Base-by-base conservation (phyloP, 2,888 invertebrate genomes). In the Eupithecia insigniata region DNA sequence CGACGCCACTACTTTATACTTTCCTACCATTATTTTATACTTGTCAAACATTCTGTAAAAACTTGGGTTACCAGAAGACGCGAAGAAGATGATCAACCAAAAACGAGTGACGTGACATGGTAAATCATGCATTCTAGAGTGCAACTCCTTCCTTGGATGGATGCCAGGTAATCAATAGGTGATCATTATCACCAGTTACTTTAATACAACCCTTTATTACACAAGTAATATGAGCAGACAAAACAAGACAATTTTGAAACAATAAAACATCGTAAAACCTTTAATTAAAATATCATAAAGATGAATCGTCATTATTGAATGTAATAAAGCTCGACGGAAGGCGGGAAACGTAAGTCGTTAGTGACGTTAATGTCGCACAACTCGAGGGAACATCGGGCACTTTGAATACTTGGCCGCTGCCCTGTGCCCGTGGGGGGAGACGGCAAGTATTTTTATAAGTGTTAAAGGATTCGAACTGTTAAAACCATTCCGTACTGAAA, bases 261-360 rank as follows among this genome's bases (percentile, higher is more conserved):
- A n/a, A n/a, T n/a, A n/a, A n/a, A n/a, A n/a, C n/a, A n/a, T n/a
- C n/a, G n/a, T n/a, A n/a, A n/a, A n/a, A n/a, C n/a, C n/a, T n/a
- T 32, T 32, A 30, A 61, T 30, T 61, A 32, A 61, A 61, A 61
- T 22, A 34, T 12, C 18, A 30, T 32, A 32, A 60, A 32, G 22
- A 8, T 16, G 18, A 34, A 34, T n/a, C 30, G 61, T 61, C 32
- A 30, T 30, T 61, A 61, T 18, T 61, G 30, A 34, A 34, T 32
- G 32, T 61, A 61, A 34, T 34, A 34, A 60, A 32, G 30, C 60
- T 16, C 60, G 34, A 32, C 18, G 26, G 16, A 61, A 61, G 61
- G 16, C 61, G 8, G 28, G 61, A 61, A 61, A 61, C n/a, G 61
- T 61, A 61, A 32, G 61, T 61, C 61, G 32, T 61, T 61, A 61